Evolutionary conservation across 2,888 invertebrate species (phyloP).

Genomic region (Azorinus chamasolen): DNA sequence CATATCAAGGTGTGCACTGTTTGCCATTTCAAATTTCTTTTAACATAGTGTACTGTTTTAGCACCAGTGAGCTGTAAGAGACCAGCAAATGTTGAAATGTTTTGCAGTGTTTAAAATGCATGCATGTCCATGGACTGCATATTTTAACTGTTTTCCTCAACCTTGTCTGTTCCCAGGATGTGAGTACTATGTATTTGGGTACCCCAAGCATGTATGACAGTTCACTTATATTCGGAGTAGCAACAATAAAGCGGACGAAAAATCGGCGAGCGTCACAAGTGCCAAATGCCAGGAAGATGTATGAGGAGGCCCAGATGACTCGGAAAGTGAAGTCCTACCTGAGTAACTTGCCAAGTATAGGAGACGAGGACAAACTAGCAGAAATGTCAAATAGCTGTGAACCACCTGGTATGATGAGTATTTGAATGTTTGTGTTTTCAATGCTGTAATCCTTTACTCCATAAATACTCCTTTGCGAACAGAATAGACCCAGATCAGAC

Average conservation of each 20-base stretch:
- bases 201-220: slow-evolving; percentile 78
- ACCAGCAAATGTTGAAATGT: too few species aligned
- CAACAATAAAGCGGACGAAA: slow-evolving; percentile 82
- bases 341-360: slow-evolving; percentile 95
- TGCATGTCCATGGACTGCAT: too few species aligned
- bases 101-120: too few species aligned
- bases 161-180: slow-evolving; percentile 87
- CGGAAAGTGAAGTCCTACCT: slow-evolving; percentile 98
- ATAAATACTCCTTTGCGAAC: too few species aligned
- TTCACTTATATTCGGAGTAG: slow-evolving; percentile 79
- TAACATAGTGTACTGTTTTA: too few species aligned
- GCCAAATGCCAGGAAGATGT: slow-evolving; percentile 99
- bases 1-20: too few species aligned
- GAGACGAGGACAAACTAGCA: slow-evolving; percentile 96
- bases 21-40: too few species aligned
- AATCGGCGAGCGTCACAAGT: slow-evolving; percentile 90
- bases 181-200: slow-evolving; percentile 80
- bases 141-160: too few species aligned
- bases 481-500: too few species aligned
- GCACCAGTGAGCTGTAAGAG: too few species aligned
- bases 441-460: not conserved
- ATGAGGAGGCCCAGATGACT: slow-evolving; percentile 99
- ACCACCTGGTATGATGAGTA: slow-evolving; percentile 76
- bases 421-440: not conserved
- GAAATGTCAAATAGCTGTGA: slow-evolving; percentile 97